Evolutionary conservation across 2,888 invertebrate genomes (phyloP), one percentile per base, ranked within the genome.

Genomic region (Plagodis pulveraria): DNA sequence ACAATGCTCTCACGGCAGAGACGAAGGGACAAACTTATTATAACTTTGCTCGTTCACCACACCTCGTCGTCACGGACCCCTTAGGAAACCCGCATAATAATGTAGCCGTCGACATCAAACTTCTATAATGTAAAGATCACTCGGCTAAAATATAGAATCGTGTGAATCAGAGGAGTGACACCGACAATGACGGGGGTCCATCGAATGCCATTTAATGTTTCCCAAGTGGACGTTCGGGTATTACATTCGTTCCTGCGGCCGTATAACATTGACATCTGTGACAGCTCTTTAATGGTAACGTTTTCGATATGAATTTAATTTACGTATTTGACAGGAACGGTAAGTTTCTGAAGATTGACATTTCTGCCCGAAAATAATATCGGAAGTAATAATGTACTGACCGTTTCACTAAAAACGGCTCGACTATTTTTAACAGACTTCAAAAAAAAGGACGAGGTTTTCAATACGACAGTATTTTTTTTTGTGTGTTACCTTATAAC

Each of bases 31-130:
- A 68, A 85, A 89, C 81, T 89, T 89, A 89, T 88, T 88, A 89
- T 86, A 90, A 91, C 85, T 91, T 89, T 79, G 80, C 83, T 85
- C 87, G 81, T 88, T 86, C 83, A 78, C 81, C 83, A 81, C 84
- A 86, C 87, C 84, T 87, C 84, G 81, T 73, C 76, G 78, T 73
- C 78, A 77, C 77, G 72, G 73, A 70, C 73, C 76, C 73, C 75
- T 80, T 82, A 77, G 71, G 76, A 81, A 83, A 80, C 82, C 86
- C 86, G 83, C 81, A 86, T 87, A 84, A 87, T 83, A 84, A 83
- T 78, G 76, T 77, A 74, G 71, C 73, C 70, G 78, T 76, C 74
- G 77, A 81, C 79, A 81, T 73, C 73, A 77, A 86, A 80, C 78
- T 84, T 76, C 72, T 76, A 79, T 79, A 83, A 83, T 73, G 77